A percentile compares a stretch with the other conserved stretches of the same genome.
Evolutionary conservation across 2,797 vertebrate species (phyloP).

Genomic region (Microctenopoma steveboyesi): DNA sequence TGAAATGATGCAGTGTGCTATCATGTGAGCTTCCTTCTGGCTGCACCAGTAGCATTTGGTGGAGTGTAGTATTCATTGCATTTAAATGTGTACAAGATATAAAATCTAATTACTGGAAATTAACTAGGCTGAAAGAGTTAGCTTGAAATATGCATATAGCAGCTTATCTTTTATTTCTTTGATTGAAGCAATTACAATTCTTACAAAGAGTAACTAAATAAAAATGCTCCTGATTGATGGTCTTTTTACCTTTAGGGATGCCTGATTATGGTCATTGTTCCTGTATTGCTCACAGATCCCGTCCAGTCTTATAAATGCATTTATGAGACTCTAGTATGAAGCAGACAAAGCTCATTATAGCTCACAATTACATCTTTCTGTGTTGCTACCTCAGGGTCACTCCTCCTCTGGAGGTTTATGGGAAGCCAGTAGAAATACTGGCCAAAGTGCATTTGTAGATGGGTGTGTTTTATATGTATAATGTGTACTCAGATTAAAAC

Average conservation of each 20-base stretch:
- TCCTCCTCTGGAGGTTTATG: conserved; percentile 24
- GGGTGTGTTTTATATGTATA: conserved; percentile 29
- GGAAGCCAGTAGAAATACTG: conserved; percentile 26
- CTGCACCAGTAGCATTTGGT: conserved; percentile 27
- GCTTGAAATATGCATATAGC: background rate
- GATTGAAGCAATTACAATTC: background rate
- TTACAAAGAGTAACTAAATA: conserved; percentile 18
- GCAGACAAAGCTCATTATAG: conserved; percentile 60
- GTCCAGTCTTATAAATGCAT: conserved; percentile 51
- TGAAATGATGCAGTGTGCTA: conserved; percentile 41
- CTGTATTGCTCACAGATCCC: conserved; percentile 33
- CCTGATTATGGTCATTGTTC: conserved; percentile 35
- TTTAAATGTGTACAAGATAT: conserved; percentile 2
- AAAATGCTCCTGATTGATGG: conserved; percentile 18
- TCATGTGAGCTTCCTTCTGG: conserved; percentile 46
- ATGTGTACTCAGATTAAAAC: conserved; percentile 58
- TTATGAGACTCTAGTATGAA: conserved; percentile 40
- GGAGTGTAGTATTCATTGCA: conserved; percentile 18
- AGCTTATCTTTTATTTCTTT: too few relatives aligned
- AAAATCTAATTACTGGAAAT: conserved; percentile 1
- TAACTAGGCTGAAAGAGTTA: background rate
- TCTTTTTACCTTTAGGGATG: conserved; percentile 28
- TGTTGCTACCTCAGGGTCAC: conserved; percentile 23
- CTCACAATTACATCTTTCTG: conserved; percentile 40
- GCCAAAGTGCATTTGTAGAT: conserved; percentile 3